Evolutionary conservation across 2,888 invertebrate species (phyloP).

Genomic region (Ichneumoninae sp.): DNA sequence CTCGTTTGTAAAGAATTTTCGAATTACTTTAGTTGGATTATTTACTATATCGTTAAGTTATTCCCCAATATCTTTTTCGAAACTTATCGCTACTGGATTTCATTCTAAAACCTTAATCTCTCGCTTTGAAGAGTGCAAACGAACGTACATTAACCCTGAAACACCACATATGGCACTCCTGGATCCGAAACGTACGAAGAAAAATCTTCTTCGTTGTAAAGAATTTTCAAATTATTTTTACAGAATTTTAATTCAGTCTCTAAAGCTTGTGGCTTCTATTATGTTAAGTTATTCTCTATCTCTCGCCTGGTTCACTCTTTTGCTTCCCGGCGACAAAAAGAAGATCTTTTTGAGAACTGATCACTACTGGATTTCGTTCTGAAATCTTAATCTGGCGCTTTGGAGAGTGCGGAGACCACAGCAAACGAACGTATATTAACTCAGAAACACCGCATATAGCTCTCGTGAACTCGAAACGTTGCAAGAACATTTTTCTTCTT

Average conservation of each 20-base stretch:
- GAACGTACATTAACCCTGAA: neutral
- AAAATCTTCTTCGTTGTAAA: too few species aligned
- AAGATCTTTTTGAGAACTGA: constrained; percentile 8
- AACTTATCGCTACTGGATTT: neutral
- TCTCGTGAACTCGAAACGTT: too few species aligned
- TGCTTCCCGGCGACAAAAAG: neutral
- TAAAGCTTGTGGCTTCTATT: too few species aligned
- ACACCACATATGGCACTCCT: too few species aligned
- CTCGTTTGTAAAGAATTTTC: too few species aligned
- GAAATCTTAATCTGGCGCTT: neutral
- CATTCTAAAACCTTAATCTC: neutral
- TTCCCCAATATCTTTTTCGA: neutral
- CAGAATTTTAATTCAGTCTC: too few species aligned
- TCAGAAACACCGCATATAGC: too few species aligned
- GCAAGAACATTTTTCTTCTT: too few species aligned
- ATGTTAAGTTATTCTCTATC: neutral
- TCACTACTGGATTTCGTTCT: neutral
- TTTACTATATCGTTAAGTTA: neutral
- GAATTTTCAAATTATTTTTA: too few species aligned
- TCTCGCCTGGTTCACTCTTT: neutral
- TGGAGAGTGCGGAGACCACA: neutral
- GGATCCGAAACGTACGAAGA: too few species aligned
- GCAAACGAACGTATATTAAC: neutral
- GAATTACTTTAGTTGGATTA: too few species aligned
- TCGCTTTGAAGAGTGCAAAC: neutral